phyloP scores from a whole-genome alignment of 2,888 invertebrate species.

The Ophioninae sp. region DNA sequence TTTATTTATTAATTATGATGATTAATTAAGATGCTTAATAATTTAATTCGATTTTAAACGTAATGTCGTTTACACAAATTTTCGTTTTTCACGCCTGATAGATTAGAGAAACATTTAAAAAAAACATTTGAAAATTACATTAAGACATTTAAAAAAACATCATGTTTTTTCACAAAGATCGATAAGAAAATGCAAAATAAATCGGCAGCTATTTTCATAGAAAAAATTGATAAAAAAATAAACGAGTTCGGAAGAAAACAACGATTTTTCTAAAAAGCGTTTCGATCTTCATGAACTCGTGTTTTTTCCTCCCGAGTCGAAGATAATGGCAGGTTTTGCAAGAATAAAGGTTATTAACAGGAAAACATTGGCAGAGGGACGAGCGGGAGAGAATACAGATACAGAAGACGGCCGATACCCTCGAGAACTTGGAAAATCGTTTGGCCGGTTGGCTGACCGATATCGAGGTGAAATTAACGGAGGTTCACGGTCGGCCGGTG shows the following conservation, averaged over 20 bases:
- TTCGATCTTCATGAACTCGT: not conserved
- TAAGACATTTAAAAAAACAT: too few species aligned
- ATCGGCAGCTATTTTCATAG: too few species aligned
- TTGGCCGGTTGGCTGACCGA: conserved; percentile 80
- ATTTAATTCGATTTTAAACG: too few species aligned
- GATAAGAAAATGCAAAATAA: too few species aligned
- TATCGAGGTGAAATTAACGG: conserved; percentile 80
- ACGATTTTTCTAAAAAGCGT: not conserved
- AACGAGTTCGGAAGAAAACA: not conserved
- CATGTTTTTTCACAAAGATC: too few species aligned
- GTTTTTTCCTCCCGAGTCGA: not conserved
- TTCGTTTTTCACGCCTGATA: too few species aligned
- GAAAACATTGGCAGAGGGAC: conserved; percentile 82
- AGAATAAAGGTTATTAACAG: not conserved
- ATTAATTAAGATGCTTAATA: too few species aligned
- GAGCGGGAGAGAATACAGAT: conserved; percentile 85
- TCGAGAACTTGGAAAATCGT: conserved; percentile 82
- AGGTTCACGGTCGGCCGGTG: conserved; percentile 73
- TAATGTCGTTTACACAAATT: too few species aligned
- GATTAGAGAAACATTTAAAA: too few species aligned
- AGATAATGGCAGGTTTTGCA: not conserved
- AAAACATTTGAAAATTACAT: too few species aligned
- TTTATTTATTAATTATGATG: too few species aligned
- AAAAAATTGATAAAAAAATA: too few species aligned
- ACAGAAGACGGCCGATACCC: conserved; percentile 84